These are phyloP conservation scores for Thymallus thymallus DNA, from an alignment of 2,113 vertebrate species.

Conservation along the genomic window DNA sequence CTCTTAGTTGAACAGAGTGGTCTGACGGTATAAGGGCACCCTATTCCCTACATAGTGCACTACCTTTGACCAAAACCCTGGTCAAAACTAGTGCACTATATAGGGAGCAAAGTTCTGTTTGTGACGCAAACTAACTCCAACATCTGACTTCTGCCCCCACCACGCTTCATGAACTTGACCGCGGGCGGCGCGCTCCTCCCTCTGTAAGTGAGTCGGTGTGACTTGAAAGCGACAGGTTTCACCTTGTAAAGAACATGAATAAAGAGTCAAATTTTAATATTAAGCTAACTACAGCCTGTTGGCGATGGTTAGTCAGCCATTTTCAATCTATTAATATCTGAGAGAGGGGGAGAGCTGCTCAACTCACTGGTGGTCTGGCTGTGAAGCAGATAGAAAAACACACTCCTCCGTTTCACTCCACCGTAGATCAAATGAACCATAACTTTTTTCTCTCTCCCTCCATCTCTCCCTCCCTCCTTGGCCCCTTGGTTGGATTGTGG, in stretches of 20 bases:
- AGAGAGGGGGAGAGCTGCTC: slow-evolving; percentile 11
- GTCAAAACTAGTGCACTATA: too few relatives aligned
- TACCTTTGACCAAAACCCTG: too few relatives aligned
- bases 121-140: slow-evolving; percentile 19
- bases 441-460: slow-evolving; percentile 53
- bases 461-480: neutral
- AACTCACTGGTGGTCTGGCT: slow-evolving; percentile 79
- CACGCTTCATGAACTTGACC: slow-evolving; percentile 60
- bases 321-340: slow-evolving; percentile 83
- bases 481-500: slow-evolving; percentile 59
- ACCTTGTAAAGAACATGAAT: slow-evolving; percentile 23
- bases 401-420: slow-evolving; percentile 73
- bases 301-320: slow-evolving; percentile 65
- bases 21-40: too few relatives aligned
- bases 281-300: slow-evolving; percentile 76
- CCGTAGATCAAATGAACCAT: slow-evolving; percentile 81
- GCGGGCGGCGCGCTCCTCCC: slow-evolving; percentile 32
- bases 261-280: slow-evolving; percentile 66
- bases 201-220: slow-evolving; percentile 37
- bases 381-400: slow-evolving; percentile 80
- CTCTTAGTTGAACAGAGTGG: slow-evolving; percentile 3
- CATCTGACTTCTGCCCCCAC: slow-evolving; percentile 28
- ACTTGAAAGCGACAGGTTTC: slow-evolving; percentile 57
- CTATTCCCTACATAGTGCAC: too few relatives aligned
- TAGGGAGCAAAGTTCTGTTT: too few relatives aligned